phyloP scores from a whole-genome alignment of 1,140 invertebrate genomes.

The Neodiprion virginianus region DNA sequence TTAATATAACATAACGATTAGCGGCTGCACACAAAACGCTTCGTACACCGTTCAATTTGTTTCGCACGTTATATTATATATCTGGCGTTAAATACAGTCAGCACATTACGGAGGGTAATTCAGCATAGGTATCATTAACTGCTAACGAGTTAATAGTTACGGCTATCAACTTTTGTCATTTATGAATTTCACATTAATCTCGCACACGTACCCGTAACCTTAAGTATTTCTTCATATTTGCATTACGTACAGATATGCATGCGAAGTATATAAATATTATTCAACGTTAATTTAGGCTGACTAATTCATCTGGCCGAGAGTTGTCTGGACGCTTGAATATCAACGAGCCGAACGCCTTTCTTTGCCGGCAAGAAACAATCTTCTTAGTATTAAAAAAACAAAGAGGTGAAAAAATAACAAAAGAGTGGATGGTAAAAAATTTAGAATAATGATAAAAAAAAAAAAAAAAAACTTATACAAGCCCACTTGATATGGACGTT shows the following conservation, averaged over 20 bases:
- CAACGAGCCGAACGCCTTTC: background rate
- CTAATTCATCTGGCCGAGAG: background rate
- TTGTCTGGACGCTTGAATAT: background rate
- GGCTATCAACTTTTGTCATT: background rate
- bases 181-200: background rate
- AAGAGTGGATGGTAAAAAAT: background rate
- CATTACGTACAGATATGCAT: too few species aligned
- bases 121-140: background rate
- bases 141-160: slow-evolving; percentile 4
- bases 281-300: background rate
- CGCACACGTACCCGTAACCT: too few species aligned
- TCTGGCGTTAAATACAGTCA: background rate
- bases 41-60: background rate
- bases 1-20: too few species aligned
- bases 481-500: background rate
- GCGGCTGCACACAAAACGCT: background rate
- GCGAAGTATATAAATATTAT: background rate
- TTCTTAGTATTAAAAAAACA: background rate
- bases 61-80: background rate
- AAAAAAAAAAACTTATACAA: background rate
- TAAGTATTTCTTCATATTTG: too few species aligned
- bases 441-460: background rate
- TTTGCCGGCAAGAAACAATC: background rate
- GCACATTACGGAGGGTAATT: background rate
- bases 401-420: background rate